phyloP scores from a whole-genome alignment of 2,113 vertebrate genomes.

The Elephas maximus region DNA sequence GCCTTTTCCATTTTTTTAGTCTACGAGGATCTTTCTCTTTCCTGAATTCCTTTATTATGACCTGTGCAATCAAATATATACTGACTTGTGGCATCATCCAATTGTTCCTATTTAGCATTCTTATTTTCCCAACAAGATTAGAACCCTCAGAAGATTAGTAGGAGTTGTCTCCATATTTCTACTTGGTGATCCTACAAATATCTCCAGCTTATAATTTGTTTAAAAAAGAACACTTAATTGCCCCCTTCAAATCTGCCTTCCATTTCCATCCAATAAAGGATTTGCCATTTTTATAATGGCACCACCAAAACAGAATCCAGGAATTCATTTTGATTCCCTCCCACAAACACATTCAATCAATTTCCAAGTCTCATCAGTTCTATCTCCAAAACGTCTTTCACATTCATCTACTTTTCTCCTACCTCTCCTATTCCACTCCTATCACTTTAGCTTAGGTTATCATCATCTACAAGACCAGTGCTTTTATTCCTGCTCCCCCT shows the following conservation, averaged over 20 bases:
- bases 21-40: not conserved
- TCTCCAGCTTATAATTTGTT: slow-evolving; percentile 52
- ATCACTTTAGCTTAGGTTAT: slow-evolving; percentile 8
- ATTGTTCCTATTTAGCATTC: slow-evolving; percentile 2
- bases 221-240: slow-evolving; percentile 34
- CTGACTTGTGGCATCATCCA: slow-evolving; percentile 33
- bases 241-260: not conserved
- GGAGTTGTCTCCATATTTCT: not conserved
- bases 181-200: slow-evolving; percentile 15
- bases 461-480: not conserved
- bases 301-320: slow-evolving; percentile 49
- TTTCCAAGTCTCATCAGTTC: not conserved
- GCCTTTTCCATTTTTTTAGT: not conserved
- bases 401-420: slow-evolving; percentile 1
- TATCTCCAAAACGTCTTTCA: not conserved
- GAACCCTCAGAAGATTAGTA: slow-evolving; percentile 34
- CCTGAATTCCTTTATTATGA: slow-evolving; percentile 50
- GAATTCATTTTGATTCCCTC: not conserved
- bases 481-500: not conserved
- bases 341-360: not conserved
- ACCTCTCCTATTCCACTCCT: not conserved
- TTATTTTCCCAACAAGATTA: slow-evolving; percentile 17
- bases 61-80: slow-evolving; percentile 23
- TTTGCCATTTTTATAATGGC: slow-evolving; percentile 35
- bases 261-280: not conserved